These are phyloP conservation scores for Notodonta ziczac DNA, from an alignment of 2,888 invertebrate species.

Conservation along the genomic window DNA sequence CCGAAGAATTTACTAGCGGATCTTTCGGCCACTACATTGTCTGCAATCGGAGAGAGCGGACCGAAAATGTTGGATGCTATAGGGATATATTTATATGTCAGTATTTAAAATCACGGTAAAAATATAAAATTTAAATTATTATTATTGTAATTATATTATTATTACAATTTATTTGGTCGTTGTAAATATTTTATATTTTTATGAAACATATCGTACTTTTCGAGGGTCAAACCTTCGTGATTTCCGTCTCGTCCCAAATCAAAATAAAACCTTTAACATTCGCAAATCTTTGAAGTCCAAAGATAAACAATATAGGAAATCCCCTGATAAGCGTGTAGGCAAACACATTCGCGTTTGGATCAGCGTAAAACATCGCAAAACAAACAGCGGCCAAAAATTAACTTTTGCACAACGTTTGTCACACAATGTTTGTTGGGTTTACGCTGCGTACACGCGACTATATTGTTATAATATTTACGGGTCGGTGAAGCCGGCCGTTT, in stretches of 20 bases:
- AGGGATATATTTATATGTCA: too few relatives aligned
- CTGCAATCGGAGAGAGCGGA: too few relatives aligned
- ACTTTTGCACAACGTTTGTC: conserved; percentile 35
- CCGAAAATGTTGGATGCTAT: too few relatives aligned
- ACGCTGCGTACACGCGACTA: conserved; percentile 30
- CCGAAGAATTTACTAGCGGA: too few relatives aligned
- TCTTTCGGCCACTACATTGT: too few relatives aligned
- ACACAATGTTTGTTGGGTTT: conserved; percentile 28
- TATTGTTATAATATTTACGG: conserved; percentile 66
- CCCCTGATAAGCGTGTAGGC: neutral
- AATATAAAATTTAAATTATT: too few relatives aligned
- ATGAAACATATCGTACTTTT: neutral
- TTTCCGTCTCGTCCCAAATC: neutral
- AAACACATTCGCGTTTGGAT: neutral
- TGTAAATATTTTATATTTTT: too few relatives aligned
- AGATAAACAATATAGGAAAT: neutral
- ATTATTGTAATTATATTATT: too few relatives aligned
- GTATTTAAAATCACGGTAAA: too few relatives aligned
- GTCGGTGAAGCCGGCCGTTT: conserved; percentile 52
- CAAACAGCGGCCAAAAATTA: conserved; percentile 20
- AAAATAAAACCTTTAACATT: neutral
- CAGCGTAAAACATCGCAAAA: neutral
- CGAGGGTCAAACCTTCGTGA: neutral
- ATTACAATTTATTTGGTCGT: too few relatives aligned
- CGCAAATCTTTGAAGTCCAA: neutral